These are phyloP conservation scores for Ptychadena robeensis DNA, from an alignment of 2,797 vertebrate genomes.

Conservation along the genomic window DNA sequence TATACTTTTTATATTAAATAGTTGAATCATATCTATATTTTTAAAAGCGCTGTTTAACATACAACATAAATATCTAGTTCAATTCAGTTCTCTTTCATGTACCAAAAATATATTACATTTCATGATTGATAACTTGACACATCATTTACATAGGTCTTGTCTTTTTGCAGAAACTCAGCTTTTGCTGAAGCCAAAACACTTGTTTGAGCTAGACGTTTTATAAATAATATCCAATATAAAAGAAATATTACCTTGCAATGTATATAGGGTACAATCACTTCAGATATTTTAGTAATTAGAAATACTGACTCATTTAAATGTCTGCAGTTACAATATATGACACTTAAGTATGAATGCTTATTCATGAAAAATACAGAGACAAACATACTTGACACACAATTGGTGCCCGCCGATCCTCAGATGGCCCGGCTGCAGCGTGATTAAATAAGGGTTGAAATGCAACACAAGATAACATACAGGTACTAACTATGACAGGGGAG, in stretches of 20 bases:
- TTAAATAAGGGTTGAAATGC: too few species aligned
- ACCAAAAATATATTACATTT: slow-evolving; percentile 14
- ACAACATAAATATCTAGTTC: slow-evolving; percentile 18
- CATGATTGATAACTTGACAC: slow-evolving; percentile 66
- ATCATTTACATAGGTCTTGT: slow-evolving; percentile 52
- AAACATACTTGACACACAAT: too few species aligned
- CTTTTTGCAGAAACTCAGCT: slow-evolving; percentile 61
- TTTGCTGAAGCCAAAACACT: slow-evolving; percentile 59
- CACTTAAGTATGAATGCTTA: too few species aligned
- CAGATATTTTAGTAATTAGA: slow-evolving; percentile 8
- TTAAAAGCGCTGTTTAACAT: background rate
- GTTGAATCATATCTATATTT: background rate
- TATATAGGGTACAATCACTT: slow-evolving; percentile 23
- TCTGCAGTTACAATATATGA: background rate
- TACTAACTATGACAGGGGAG: too few species aligned
- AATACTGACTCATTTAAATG: slow-evolving; percentile 17
- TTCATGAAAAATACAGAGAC: too few species aligned
- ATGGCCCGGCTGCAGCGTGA: too few species aligned
- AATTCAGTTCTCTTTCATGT: slow-evolving; percentile 26
- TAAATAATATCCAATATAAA: slow-evolving; percentile 64
- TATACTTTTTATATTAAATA: too few species aligned
- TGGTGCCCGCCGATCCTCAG: too few species aligned
- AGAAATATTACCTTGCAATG: slow-evolving; percentile 44
- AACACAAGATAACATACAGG: too few species aligned
- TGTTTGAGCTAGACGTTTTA: slow-evolving; percentile 63